Evolutionary conservation across 1,140 invertebrate genomes (phyloP).

Genomic region (Macrostomum lignano): DNA sequence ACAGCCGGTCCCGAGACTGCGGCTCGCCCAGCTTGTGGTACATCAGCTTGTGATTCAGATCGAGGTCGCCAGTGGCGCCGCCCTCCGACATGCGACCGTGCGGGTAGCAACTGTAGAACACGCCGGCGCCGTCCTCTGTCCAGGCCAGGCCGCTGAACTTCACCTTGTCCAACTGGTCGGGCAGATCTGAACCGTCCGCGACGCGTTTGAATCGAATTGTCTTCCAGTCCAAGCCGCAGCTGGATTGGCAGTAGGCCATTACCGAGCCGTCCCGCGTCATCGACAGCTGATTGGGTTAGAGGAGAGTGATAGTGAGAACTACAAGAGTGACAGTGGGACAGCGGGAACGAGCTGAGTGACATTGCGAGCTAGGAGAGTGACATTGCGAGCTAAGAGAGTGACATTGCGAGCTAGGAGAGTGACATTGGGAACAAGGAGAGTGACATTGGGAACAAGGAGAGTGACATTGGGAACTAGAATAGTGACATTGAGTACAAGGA

Average conservation of each 20-base stretch:
- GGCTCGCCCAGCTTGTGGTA: constrained; percentile 61
- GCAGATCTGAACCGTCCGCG: constrained; percentile 41
- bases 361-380: no score
- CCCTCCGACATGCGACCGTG: constrained; percentile 53
- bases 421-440: no score
- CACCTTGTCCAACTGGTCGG: constrained; percentile 56
- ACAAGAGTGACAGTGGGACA: no score
- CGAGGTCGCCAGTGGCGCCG: constrained; percentile 51
- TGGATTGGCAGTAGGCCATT: not conserved
- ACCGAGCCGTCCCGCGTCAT: not conserved
- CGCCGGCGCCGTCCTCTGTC: constrained; percentile 71
- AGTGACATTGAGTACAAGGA: no score
- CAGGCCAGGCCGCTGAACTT: constrained; percentile 68
- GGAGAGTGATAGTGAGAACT: no score
- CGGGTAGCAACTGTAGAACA: constrained; percentile 64
- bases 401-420: no score
- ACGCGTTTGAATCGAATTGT: constrained; percentile 29
- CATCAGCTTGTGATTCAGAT: constrained; percentile 64
- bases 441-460: no score
- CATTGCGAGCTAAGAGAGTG: no score
- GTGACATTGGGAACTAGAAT: no score
- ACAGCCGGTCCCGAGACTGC: constrained; percentile 57
- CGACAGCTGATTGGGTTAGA: no score
- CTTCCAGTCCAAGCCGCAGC: not conserved
- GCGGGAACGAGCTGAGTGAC: no score